Conservation (phyloP, 2,113 vertebrate genomes). For the Pitta sordida region DNA sequence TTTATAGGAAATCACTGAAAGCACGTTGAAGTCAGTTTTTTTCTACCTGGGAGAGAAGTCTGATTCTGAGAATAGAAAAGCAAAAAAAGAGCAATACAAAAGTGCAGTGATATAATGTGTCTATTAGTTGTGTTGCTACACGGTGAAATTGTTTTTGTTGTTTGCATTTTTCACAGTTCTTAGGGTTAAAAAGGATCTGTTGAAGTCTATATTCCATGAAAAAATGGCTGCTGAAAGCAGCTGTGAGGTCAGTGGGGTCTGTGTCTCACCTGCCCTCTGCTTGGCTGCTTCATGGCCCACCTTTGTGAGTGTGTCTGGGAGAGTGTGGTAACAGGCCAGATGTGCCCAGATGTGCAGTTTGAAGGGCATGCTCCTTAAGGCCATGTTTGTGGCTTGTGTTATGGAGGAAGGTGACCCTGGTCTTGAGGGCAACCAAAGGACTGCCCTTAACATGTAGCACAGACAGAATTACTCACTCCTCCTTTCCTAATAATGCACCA, state of each 20-base stretch:
- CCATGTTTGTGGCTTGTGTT: background rate
- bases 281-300: background rate
- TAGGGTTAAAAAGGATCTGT: background rate
- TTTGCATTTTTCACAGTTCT: constrained; percentile 11
- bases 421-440: background rate
- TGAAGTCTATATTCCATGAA: background rate
- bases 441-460: background rate
- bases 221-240: constrained; percentile 12
- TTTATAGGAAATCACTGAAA: background rate
- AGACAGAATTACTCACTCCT: background rate
- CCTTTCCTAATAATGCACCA: background rate
- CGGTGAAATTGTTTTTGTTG: background rate
- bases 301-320: background rate
- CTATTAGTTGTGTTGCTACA: background rate
- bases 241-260: background rate
- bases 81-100: background rate
- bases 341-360: background rate
- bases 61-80: background rate
- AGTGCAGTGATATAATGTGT: background rate
- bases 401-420: background rate
- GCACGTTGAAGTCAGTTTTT: background rate
- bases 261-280: background rate
- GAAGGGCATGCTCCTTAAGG: background rate
- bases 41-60: background rate
- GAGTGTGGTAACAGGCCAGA: background rate